phyloP scores from a whole-genome alignment of 2,797 vertebrate genomes.

The Dryobates pubescens region DNA sequence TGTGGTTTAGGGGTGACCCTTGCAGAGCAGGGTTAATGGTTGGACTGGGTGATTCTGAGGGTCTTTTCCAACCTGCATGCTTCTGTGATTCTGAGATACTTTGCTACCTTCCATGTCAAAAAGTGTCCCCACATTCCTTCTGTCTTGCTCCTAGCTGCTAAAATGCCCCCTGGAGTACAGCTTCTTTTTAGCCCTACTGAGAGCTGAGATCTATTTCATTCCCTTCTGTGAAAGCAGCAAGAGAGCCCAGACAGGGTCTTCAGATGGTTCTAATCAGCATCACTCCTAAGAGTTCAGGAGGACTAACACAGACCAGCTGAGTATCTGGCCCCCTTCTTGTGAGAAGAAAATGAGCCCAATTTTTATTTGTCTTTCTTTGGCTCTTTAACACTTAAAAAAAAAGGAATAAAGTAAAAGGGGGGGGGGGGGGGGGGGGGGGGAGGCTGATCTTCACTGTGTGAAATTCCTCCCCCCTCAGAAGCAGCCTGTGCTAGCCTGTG shows the following conservation, averaged over 20 bases:
- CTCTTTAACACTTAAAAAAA: not conserved
- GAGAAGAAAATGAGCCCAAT: not conserved
- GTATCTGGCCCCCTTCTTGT: not conserved
- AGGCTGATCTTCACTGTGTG: not conserved
- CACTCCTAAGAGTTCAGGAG: slow-evolving; percentile 22
- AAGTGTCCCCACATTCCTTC: not conserved
- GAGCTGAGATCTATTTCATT: not conserved
- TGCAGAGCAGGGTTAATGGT: too few relatives aligned
- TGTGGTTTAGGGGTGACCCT: too few relatives aligned
- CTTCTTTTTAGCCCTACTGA: not conserved
- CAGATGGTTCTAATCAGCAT: slow-evolving; percentile 49
- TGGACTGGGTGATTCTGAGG: too few relatives aligned
- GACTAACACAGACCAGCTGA: slow-evolving; percentile 48
- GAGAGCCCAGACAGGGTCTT: slow-evolving; percentile 10
- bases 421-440: too few relatives aligned
- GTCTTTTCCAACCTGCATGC: too few relatives aligned
- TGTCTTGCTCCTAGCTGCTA: not conserved
- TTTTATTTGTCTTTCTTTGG: slow-evolving; percentile 22
- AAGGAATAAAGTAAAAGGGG: too few relatives aligned
- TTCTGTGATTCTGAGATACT: too few relatives aligned
- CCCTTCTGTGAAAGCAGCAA: not conserved
- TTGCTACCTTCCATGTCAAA: slow-evolving; percentile 5
- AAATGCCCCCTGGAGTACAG: not conserved
- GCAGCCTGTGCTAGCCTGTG: not conserved
- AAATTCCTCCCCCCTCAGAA: not conserved